Evolutionary conservation across 2,888 invertebrate species (phyloP), one percentile per base, ranked within the genome.

Genomic region (Nasonia oneida): DNA sequence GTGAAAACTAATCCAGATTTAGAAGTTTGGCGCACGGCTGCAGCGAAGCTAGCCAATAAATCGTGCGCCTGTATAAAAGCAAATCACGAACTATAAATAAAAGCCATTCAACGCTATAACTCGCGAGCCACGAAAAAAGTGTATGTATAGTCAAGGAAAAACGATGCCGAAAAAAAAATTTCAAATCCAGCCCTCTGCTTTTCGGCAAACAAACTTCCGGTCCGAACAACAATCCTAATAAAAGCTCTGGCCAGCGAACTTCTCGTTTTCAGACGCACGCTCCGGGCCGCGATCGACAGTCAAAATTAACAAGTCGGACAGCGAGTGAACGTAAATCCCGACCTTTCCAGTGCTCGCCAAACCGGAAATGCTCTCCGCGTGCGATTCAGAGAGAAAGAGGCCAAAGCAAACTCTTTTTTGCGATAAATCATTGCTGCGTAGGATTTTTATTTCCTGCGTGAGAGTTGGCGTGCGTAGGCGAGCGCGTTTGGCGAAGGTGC

Each of bases 281-380:
- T 15, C 2, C 18, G 12, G 14, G 18, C 47, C 39, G 47, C 47
- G 71, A 71, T 86, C 83, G 83, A 67, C 70, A 70, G 70, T 70
- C 71, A 77, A 80, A 80, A 80, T 86, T 83, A 83, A 83, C 86
- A 80, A 83, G 71, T 80, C 76, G 57, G 71, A 71, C 57, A 75
- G 85, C 39, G 23, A 78, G 29, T 53, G 61, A 61, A n/a, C 74
- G 70, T 84, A 75, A 81, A 81, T 81, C 67, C 39, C 5, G 23
- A 23, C 33, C 23, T 57, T 39, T 64, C 37, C 61, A 61, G 14
- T 78, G 33, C 83, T 18, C 29, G 15, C 71, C 18, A 6, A 39
- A 18, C 39, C 33, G 71, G 71, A 71, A 71, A 39, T 39, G 39
- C 39, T 18, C 39, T 71, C 2, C 10, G 0, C 10, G 39, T 42